Conservation (phyloP, 2,113 vertebrate species). For the Collichthys lucidus region DNA sequence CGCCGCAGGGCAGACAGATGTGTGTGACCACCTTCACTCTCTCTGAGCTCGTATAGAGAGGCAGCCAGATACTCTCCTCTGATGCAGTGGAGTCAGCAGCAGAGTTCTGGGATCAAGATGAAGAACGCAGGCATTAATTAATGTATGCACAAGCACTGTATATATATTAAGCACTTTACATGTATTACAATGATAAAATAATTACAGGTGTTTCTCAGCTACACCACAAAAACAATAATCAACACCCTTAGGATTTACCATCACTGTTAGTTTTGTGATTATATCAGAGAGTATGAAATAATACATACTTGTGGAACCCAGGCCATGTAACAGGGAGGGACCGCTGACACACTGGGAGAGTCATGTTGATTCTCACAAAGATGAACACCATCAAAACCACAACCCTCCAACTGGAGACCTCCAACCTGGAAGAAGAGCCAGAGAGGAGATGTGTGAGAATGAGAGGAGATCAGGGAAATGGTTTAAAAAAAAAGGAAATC, state of each 20-base stretch:
- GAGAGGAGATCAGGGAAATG: no score
- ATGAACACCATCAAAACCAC: slow-evolving; percentile 92
- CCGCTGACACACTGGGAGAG: slow-evolving; percentile 93
- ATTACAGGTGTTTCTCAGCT: not conserved
- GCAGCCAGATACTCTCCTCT: slow-evolving; percentile 92
- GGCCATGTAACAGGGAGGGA: slow-evolving; percentile 94
- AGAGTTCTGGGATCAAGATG: slow-evolving; percentile 76
- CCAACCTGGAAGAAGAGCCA: slow-evolving; percentile 83
- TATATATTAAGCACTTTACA: not conserved
- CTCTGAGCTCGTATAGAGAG: slow-evolving; percentile 91
- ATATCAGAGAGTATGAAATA: not conserved
- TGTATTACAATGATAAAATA: not conserved
- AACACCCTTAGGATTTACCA: not conserved
- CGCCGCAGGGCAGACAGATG: slow-evolving; percentile 91
- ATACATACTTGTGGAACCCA: slow-evolving; percentile 89
- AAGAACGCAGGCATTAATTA: not conserved
- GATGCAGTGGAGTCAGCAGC: slow-evolving; percentile 83
- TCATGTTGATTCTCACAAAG: slow-evolving; percentile 94
- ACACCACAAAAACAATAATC: not conserved
- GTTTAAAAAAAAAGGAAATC: not conserved
- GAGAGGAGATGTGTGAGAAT: not conserved
- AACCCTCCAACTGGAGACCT: slow-evolving; percentile 94
- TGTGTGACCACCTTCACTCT: slow-evolving; percentile 91
- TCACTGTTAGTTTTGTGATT: not conserved
- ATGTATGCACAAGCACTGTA: not conserved